Base-by-base conservation (phyloP, 2,888 invertebrate species). In the Agrilus biguttatus region DNA sequence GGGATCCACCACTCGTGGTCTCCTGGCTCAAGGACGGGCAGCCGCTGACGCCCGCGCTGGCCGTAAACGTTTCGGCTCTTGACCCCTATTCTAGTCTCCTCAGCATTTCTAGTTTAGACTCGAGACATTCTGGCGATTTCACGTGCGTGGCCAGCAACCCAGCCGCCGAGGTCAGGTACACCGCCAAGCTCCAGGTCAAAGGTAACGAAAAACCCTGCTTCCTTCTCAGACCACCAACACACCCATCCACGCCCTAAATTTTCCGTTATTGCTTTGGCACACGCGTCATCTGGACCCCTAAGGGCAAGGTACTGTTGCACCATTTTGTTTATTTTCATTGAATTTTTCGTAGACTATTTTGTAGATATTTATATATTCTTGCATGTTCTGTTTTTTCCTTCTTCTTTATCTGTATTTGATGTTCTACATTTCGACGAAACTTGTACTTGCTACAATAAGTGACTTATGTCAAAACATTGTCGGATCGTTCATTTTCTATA, bases 1-100 rank as follows among this genome's bases (percentile, higher is more conserved):
- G 87, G 57, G 87, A 87, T 70, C 77, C 80, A 57, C 87, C 87
- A 53, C 71, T 88, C 53, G 75, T 76, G 62, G 79, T 87, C 65
- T 74, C 75, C 66, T 88, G 86, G 86, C 77, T 82, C 55, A 86
- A 85, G 74, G 85, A 87, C 69, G 83, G 80, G 61, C 75, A 75
- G 63, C 75, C 77, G 53, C 67, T 80, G 65, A 72, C 77, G 57
- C 73, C 76, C 55, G 70, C 73, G 57, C 67, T 77, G 63, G 77
- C 77, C 55, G 79, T 78, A 60, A 80, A 80, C 70, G 71, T 78
- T 60, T 74, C 80, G 68, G 71, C 77, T 69, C 73, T 82, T 69
- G 83, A 83, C 72, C 74, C 77, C 62, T 83, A 80, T 69, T 78
- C 81, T 67, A 81, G 81, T 62, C 75, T 82, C 65, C 75, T 83